These are phyloP conservation scores for Colaptes auratus DNA, from an alignment of 2,113 vertebrate genomes.

Conservation along the genomic window DNA sequence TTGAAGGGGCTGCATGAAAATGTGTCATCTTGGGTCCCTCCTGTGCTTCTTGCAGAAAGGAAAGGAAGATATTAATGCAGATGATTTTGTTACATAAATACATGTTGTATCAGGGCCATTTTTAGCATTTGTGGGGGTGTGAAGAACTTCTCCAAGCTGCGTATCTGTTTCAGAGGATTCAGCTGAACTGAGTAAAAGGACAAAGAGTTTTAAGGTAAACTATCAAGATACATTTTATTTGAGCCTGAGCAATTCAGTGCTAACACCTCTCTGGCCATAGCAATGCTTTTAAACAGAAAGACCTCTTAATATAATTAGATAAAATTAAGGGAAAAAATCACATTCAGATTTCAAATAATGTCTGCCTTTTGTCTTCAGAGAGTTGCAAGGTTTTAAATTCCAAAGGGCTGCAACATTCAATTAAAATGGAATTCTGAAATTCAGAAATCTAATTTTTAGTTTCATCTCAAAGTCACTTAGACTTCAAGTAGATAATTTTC, in stretches of 20 bases:
- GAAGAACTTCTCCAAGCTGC: slow-evolving; percentile 73
- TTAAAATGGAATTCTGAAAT: slow-evolving; percentile 12
- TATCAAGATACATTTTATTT: slow-evolving; percentile 61
- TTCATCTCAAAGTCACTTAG: neutral
- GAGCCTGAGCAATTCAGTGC: slow-evolving; percentile 46
- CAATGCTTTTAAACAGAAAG: slow-evolving; percentile 11
- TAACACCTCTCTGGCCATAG: slow-evolving; percentile 29
- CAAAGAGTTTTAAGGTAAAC: slow-evolving; percentile 72
- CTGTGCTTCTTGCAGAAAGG: slow-evolving; percentile 51
- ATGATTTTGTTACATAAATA: slow-evolving; percentile 77
- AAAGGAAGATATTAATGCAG: slow-evolving; percentile 69
- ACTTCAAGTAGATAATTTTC: slow-evolving; percentile 5
- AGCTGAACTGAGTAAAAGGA: slow-evolving; percentile 68
- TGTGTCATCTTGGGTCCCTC: slow-evolving; percentile 50
- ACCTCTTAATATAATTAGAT: slow-evolving; percentile 14
- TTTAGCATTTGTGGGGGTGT: slow-evolving; percentile 75
- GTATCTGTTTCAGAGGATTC: slow-evolving; percentile 70
- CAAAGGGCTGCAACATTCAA: neutral
- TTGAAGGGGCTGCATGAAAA: slow-evolving; percentile 42
- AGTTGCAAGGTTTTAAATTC: neutral
- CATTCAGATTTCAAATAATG: slow-evolving; percentile 32
- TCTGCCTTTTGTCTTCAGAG: slow-evolving; percentile 22
- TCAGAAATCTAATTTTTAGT: neutral
- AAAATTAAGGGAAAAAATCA: slow-evolving; percentile 29
- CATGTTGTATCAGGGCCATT: slow-evolving; percentile 74